Evolutionary conservation across 1,140 invertebrate genomes (phyloP).

Genomic region (Monochamus saltuarius): DNA sequence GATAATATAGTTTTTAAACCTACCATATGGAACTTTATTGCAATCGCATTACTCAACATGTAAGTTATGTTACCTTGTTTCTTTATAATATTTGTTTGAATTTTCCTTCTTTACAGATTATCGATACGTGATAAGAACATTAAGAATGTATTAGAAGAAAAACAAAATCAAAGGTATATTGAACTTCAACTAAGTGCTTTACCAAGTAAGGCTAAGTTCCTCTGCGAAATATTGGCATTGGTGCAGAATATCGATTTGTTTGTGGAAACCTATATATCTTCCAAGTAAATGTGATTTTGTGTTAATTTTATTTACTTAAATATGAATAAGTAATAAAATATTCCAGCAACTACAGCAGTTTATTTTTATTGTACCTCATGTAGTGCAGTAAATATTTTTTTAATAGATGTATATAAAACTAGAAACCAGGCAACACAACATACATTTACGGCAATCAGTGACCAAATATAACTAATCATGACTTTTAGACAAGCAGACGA

Average conservation of each 20-base stretch:
- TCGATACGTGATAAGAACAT: conserved; percentile 29
- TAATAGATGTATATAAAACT: too few relatives aligned
- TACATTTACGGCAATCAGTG: too few relatives aligned
- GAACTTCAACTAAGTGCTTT: conserved; percentile 26
- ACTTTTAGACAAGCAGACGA: too few relatives aligned
- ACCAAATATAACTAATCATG: too few relatives aligned
- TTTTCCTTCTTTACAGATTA: conserved; percentile 29
- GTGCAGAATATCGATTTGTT: conserved; percentile 36
- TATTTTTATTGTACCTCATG: too few relatives aligned
- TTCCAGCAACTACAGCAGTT: too few relatives aligned
- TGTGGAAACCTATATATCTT: conserved; percentile 38
- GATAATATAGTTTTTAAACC: conserved; percentile 63
- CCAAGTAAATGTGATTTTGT: conserved; percentile 5
- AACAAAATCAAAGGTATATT: conserved; percentile 27
- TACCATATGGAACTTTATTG: conserved; percentile 58
- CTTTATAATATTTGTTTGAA: conserved; percentile 1
- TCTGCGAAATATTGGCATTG: conserved; percentile 26
- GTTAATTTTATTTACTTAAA: too few relatives aligned
- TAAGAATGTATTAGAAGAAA: conserved; percentile 28
- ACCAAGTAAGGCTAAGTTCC: conserved; percentile 22
- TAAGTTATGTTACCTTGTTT: conserved; percentile 26
- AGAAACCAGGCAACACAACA: too few relatives aligned
- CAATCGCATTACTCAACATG: conserved; percentile 57
- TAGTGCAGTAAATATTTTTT: too few relatives aligned
- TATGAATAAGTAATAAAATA: too few relatives aligned